Evolutionary conservation across 2,113 vertebrate genomes (phyloP).

Genomic region (Stegostoma tigrinum): DNA sequence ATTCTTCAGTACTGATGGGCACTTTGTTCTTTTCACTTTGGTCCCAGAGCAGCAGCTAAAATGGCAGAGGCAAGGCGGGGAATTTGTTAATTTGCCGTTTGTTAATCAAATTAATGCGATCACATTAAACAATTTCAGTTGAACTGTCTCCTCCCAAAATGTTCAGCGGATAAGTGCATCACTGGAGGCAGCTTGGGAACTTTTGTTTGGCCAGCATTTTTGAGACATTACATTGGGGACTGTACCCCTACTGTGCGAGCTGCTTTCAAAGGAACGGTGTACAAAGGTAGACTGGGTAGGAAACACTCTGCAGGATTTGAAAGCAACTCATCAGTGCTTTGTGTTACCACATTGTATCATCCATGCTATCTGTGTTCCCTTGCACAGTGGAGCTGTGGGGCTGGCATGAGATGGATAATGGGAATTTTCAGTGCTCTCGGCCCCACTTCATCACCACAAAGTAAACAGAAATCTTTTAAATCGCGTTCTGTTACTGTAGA

Average conservation of each 20-base stretch:
- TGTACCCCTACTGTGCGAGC: not conserved
- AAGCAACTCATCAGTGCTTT: not conserved
- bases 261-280: not conserved
- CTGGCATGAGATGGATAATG: constrained; percentile 61
- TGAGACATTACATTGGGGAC: not conserved
- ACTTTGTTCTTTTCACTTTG: not conserved
- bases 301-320: not conserved
- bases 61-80: not conserved
- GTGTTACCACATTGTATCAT: not conserved
- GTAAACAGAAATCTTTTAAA: constrained; percentile 52
- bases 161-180: too few relatives aligned
- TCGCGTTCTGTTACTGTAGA: constrained; percentile 44
- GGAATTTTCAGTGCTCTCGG: constrained; percentile 63
- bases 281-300: too few relatives aligned
- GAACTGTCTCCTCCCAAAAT: too few relatives aligned
- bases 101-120: not conserved
- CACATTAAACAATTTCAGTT: not conserved
- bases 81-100: not conserved
- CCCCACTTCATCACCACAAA: constrained; percentile 58
- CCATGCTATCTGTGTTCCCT: constrained; percentile 31
- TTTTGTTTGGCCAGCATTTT: not conserved
- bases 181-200: not conserved
- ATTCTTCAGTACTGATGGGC: too few relatives aligned
- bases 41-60: not conserved
- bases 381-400: constrained; percentile 40